These are phyloP conservation scores for Oceanodroma tethys DNA, from an alignment of 2,113 vertebrate genomes.

Conservation along the genomic window DNA sequence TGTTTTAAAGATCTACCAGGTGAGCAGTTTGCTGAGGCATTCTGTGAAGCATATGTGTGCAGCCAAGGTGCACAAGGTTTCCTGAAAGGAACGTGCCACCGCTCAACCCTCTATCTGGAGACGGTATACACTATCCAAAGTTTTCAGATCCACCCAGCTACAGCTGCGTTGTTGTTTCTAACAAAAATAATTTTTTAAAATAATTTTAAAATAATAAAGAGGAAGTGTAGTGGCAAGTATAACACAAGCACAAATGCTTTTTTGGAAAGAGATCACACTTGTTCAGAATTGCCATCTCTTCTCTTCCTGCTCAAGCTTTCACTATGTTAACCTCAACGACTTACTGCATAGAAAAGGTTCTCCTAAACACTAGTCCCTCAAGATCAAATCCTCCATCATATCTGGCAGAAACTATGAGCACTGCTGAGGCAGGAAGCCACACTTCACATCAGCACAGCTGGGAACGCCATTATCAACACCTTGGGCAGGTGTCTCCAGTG, in stretches of 20 bases:
- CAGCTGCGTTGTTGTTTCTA: not conserved
- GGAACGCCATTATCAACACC: not conserved
- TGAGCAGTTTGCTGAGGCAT: not conserved
- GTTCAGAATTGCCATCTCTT: not conserved
- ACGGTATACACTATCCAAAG: not conserved
- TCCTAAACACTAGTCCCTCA: not conserved
- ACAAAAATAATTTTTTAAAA: not conserved
- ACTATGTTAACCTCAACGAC: not conserved
- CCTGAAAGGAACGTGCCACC: not conserved
- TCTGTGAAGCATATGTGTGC: not conserved
- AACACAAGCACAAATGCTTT: not conserved
- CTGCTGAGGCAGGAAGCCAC: not conserved
- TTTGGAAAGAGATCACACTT: not conserved
- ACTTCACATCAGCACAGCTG: not conserved
- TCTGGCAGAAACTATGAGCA: not conserved
- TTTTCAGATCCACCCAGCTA: not conserved
- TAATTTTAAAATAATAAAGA: not conserved
- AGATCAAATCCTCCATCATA: not conserved
- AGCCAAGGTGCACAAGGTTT: not conserved
- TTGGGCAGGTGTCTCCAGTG: not conserved
- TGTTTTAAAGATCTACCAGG: not conserved
- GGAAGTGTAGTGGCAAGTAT: not conserved
- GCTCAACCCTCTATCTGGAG: not conserved
- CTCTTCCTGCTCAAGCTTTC: not conserved
- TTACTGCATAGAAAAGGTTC: not conserved